These are phyloP conservation scores for Lonchura striata DNA, from an alignment of 2,113 vertebrate species.

Conservation along the genomic window DNA sequence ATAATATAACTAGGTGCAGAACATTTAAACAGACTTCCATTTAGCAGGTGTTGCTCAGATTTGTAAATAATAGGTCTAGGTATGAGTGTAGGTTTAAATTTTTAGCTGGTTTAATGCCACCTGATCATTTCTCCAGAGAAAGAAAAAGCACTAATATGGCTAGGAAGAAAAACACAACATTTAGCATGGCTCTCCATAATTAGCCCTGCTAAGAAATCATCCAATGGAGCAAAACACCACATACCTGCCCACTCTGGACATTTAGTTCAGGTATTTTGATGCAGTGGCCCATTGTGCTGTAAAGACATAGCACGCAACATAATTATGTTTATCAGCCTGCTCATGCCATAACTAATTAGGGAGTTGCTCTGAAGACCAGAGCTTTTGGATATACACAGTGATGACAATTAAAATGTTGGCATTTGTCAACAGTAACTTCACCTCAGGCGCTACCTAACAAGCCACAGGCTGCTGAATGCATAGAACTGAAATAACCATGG, in stretches of 20 bases:
- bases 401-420: background rate
- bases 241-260: background rate
- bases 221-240: background rate
- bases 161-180: background rate
- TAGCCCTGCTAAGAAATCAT: background rate
- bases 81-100: background rate
- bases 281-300: background rate
- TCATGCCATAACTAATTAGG: background rate
- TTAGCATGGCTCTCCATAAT: background rate
- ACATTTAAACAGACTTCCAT: background rate
- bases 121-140: background rate
- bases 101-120: background rate
- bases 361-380: background rate
- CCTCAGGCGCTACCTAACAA: background rate
- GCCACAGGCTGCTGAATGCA: background rate
- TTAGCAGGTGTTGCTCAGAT: background rate
- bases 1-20: background rate
- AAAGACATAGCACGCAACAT: background rate
- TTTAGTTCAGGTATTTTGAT: background rate
- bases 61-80: background rate
- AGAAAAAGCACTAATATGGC: background rate
- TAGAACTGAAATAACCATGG: slow-evolving; percentile 15
- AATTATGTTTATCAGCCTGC: background rate
- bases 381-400: background rate
- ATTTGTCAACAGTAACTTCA: slow-evolving; percentile 1